Conservation (phyloP, 2,888 invertebrate species). For the Catocala nupta region DNA sequence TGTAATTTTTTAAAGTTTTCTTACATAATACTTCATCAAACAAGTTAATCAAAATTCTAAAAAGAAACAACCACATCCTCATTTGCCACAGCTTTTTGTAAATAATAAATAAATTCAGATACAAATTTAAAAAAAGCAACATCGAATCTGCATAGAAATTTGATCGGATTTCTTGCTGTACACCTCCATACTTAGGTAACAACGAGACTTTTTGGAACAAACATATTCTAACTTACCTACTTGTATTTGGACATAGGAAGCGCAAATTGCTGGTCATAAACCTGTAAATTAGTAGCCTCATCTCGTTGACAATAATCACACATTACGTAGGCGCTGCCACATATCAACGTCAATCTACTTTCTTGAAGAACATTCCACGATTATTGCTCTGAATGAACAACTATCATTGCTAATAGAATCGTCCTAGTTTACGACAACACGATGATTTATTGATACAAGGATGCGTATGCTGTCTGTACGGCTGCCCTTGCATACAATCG, state of each 20-base stretch:
- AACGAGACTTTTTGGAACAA: background rate
- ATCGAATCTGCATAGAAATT: too few relatives aligned
- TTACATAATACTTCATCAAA: constrained; percentile 30
- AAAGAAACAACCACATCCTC: constrained; percentile 47
- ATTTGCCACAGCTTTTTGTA: constrained; percentile 58
- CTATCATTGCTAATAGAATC: constrained; percentile 38
- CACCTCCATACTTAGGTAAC: background rate
- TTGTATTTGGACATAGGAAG: constrained; percentile 51
- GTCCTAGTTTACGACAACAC: constrained; percentile 36
- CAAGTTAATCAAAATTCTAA: constrained; percentile 56
- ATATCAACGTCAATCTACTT: constrained; percentile 49
- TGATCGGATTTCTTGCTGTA: too few relatives aligned
- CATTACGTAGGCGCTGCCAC: constrained; percentile 46
- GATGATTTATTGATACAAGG: constrained; percentile 29
- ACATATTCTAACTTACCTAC: constrained; percentile 38
- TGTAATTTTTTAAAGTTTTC: constrained; percentile 31
- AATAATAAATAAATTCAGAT: too few relatives aligned
- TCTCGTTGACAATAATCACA: constrained; percentile 42
- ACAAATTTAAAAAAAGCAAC: too few relatives aligned
- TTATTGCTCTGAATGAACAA: constrained; percentile 30
- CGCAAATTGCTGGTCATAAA: constrained; percentile 51
- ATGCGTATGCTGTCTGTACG: constrained; percentile 12
- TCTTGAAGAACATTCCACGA: constrained; percentile 48
- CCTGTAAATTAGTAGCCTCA: constrained; percentile 47
- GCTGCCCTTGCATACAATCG: constrained; percentile 33